phyloP scores from a whole-genome alignment of 2,888 invertebrate species.

The Shargacucullia verbasci region DNA sequence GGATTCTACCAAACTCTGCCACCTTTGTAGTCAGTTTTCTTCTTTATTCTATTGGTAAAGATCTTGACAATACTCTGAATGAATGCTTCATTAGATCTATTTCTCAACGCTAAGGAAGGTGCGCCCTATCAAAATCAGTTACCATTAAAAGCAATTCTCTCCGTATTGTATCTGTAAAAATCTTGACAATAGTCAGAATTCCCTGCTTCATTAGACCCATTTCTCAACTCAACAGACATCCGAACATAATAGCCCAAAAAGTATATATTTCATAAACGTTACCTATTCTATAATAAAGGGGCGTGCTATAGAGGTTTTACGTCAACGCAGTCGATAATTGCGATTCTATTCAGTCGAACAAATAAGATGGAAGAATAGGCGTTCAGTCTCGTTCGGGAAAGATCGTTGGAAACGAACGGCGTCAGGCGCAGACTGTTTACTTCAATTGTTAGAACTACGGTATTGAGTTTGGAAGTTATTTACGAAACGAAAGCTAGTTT shows the following conservation, averaged over 20 bases:
- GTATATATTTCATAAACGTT: constrained; percentile 31
- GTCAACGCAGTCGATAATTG: constrained; percentile 57
- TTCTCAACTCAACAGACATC: neutral
- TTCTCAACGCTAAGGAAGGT: too few species aligned
- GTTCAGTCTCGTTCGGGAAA: constrained; percentile 37
- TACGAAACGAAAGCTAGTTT: constrained; percentile 35
- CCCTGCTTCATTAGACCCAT: too few species aligned
- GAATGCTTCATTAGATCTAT: too few species aligned
- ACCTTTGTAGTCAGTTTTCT: too few species aligned
- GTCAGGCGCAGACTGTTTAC: too few species aligned
- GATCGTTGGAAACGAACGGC: constrained; percentile 35
- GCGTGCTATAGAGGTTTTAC: constrained; percentile 37
- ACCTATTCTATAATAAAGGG: constrained; percentile 33
- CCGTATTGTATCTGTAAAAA: neutral
- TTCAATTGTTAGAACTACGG: constrained; percentile 47
- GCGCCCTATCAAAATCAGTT: neutral
- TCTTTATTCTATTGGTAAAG: too few species aligned
- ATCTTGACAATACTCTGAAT: too few species aligned
- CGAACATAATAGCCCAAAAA: constrained; percentile 19
- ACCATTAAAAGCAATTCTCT: constrained; percentile 6
- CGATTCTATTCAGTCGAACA: constrained; percentile 60
- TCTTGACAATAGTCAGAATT: neutral
- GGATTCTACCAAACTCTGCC: too few species aligned
- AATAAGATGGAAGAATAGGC: constrained; percentile 56
- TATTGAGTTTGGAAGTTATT: constrained; percentile 33